Evolutionary conservation across 2,888 invertebrate genomes (phyloP), one percentile per base, ranked within the genome.

Genomic region (Cynaeus angustus): DNA sequence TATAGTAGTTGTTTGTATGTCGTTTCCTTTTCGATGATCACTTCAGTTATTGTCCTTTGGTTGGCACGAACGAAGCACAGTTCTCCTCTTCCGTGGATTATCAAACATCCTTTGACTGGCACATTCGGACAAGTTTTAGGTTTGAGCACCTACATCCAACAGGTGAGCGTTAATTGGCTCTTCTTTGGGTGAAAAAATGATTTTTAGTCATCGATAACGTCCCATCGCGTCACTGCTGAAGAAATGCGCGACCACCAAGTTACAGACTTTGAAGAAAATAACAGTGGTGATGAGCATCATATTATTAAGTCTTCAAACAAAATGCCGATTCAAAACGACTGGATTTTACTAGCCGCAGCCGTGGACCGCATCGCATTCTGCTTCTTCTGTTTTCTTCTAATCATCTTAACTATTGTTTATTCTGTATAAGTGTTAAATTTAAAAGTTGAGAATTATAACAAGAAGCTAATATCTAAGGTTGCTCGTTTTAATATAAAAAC

Each of bases 311-410:
- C 78, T 4, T 69, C 75, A 0, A 48, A 37, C 8, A 81, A 82
- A 66, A 72, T 76, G 10, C 76, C 82, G 0, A 74, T 86, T 0
- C 89, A 89, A 75, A 86, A 88, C 33, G 91, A 91, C 78, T 91
- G 91, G 91, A 83, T 89, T n/a, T 81, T 90, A 9, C 78, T 91
- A 48, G 91, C 90, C 26, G 88, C 88, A 1, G 89, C 89, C 6
- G 86, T 91, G 62, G 91, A 91, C 82, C 87, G 91, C 58, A 79
- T 90, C 52, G 86, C 87, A 3, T 91, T 91, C 76, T 70, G 89
- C 43, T 77, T 87, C 55, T 91, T 90, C 77, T 86, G 87, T 50
- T 75, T 90, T 28, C 79, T 88, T 21, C 90, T 89, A 77, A 79
- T 86, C 8, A 83, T 88, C 61, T 83, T 89, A 72, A 86, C 87